A percentile compares a stretch with the other conserved stretches of the same genome.
These are phyloP conservation scores for Chaenodraco wilsoni DNA, from an alignment of 2,797 vertebrate genomes.

Conservation along the genomic window DNA sequence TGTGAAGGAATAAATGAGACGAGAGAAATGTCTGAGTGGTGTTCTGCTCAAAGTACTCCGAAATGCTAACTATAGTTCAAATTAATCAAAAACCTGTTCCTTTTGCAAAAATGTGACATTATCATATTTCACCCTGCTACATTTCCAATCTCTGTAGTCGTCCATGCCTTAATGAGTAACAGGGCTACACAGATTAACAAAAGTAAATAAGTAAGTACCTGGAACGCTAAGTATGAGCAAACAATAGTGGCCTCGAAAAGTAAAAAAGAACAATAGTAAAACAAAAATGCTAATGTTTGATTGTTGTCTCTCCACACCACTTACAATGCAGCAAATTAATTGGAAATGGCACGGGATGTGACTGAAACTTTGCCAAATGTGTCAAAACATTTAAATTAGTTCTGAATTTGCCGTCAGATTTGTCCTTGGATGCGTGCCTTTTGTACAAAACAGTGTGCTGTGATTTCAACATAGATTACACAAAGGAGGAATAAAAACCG, in stretches of 20 bases:
- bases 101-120: conserved; percentile 13
- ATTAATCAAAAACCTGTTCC: conserved; percentile 15
- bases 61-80: conserved; percentile 27
- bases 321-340: conserved; percentile 59
- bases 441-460: conserved; percentile 15
- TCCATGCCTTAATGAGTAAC: conserved; percentile 27
- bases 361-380: conserved; percentile 58
- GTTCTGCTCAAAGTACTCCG: conserved; percentile 38
- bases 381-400: conserved; percentile 57
- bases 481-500: conserved; percentile 3
- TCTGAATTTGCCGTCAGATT: conserved; percentile 48
- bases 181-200: conserved; percentile 5
- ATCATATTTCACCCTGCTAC: conserved; percentile 1
- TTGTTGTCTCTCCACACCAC: conserved; percentile 35
- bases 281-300: conserved; percentile 39
- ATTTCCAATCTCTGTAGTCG: conserved; percentile 17
- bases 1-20: conserved; percentile 42
- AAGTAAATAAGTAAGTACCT: conserved; percentile 17
- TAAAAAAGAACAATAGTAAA: background rate
- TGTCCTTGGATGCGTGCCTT: conserved; percentile 47
- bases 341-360: conserved; percentile 43
- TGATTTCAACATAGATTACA: conserved; percentile 19
- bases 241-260: background rate
- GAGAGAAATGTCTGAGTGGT: conserved; percentile 46
- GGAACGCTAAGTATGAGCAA: conserved; percentile 26